Percentiles rank a stretch among this genome's conserved stretches.
Evolutionary conservation across 2,113 vertebrate genomes (phyloP).

Genomic region (Blennius ocellaris): DNA sequence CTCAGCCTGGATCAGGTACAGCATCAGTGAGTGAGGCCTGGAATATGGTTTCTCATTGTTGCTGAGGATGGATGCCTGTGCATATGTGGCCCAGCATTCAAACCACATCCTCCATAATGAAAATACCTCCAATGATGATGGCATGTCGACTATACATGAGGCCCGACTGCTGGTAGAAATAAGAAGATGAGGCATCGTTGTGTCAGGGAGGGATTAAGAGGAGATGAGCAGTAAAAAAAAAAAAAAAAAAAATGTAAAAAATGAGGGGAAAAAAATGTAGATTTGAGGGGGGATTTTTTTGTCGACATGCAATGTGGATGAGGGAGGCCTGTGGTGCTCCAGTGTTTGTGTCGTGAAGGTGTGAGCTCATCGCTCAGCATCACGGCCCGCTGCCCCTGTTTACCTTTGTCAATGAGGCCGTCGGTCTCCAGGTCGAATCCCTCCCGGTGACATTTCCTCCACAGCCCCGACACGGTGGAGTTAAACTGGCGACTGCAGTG

Average conservation of each 20-base stretch:
- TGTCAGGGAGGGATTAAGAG: neutral
- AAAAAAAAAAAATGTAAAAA: no score
- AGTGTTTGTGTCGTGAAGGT: slow-evolving; percentile 34
- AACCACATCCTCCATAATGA: slow-evolving; percentile 39
- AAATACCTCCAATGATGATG: neutral
- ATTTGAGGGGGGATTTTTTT: no score
- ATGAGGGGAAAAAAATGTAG: no score
- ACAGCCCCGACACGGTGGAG: slow-evolving; percentile 90
- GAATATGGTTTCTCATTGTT: slow-evolving; percentile 25
- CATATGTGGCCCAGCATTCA: slow-evolving; percentile 1
- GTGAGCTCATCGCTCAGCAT: slow-evolving; percentile 60
- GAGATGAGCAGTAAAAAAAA: no score
- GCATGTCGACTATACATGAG: neutral
- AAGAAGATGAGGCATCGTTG: neutral
- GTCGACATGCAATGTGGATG: no score
- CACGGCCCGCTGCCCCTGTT: slow-evolving; percentile 66
- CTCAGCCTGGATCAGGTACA: slow-evolving; percentile 14
- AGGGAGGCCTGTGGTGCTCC: slow-evolving; percentile 12
- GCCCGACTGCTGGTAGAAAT: neutral
- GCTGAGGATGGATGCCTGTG: slow-evolving; percentile 3
- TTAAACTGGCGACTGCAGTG: slow-evolving; percentile 91
- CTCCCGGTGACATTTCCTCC: slow-evolving; percentile 90
- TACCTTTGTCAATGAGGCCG: slow-evolving; percentile 91
- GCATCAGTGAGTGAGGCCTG: slow-evolving; percentile 21
- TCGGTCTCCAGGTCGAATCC: slow-evolving; percentile 92